Evolutionary conservation across 2,888 invertebrate species (phyloP).

Genomic region (Rhodophaea formosa): DNA sequence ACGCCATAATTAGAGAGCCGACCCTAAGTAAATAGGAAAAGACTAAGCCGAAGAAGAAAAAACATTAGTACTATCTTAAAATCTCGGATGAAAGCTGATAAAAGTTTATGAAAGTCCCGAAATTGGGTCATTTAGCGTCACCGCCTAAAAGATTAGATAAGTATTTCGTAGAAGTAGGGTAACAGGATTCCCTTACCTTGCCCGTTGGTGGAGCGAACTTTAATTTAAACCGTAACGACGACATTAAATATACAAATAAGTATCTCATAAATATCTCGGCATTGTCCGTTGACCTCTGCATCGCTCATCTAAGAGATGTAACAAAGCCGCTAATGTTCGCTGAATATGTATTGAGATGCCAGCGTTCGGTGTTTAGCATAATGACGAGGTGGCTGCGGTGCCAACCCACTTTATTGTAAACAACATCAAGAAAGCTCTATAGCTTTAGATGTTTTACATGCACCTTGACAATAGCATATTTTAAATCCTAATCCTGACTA

Average conservation of each 20-base stretch:
- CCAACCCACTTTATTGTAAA: slow-evolving; percentile 8
- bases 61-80: too few relatives aligned
- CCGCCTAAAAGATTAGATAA: too few relatives aligned
- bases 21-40: too few relatives aligned
- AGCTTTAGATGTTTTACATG: too few relatives aligned
- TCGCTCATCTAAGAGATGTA: slow-evolving; percentile 26
- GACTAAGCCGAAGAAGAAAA: too few relatives aligned
- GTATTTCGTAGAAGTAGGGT: neutral
- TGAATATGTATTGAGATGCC: slow-evolving; percentile 54
- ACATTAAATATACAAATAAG: slow-evolving; percentile 17
- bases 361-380: slow-evolving; percentile 40
- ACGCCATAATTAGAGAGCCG: too few relatives aligned
- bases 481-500: too few relatives aligned
- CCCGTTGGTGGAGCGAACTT: neutral
- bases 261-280: slow-evolving; percentile 16
- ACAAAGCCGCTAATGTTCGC: slow-evolving; percentile 42
- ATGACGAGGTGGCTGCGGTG: slow-evolving; percentile 25
- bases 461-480: too few relatives aligned
- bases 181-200: too few relatives aligned
- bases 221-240: slow-evolving; percentile 9
- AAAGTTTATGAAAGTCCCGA: too few relatives aligned
- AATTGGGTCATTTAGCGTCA: too few relatives aligned
- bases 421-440: neutral
- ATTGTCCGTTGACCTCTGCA: slow-evolving; percentile 19
- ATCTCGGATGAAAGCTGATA: too few relatives aligned